Conservation (phyloP, 2,113 vertebrate genomes). For the Glaucidium brasilianum region DNA sequence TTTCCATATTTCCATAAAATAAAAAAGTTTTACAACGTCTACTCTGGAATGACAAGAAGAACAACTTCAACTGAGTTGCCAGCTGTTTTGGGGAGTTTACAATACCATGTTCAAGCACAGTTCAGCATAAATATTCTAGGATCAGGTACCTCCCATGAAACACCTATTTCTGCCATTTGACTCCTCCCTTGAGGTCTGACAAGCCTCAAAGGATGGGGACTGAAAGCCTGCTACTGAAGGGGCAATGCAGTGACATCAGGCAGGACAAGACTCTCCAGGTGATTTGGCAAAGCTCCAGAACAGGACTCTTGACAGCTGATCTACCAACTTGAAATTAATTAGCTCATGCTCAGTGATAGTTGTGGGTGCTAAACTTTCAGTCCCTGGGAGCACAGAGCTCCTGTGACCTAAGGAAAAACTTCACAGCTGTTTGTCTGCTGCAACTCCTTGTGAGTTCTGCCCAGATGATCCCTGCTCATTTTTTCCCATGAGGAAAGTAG, state of each 20-base stretch:
- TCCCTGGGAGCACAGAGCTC: background rate
- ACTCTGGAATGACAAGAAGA: background rate
- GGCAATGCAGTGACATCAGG: background rate
- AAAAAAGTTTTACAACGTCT: background rate
- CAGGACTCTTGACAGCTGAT: background rate
- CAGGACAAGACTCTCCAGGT: background rate
- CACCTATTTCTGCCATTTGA: background rate
- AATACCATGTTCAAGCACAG: background rate
- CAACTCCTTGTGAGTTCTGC: background rate
- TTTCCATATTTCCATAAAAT: background rate
- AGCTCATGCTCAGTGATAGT: background rate
- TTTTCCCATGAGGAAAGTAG: background rate
- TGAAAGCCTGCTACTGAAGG: background rate
- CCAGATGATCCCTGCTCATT: background rate
- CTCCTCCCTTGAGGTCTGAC: background rate
- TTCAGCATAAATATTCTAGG: background rate
- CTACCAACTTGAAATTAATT: background rate
- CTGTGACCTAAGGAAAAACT: background rate
- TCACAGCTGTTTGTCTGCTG: accelerated
- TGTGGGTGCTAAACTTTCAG: background rate
- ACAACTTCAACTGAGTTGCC: background rate
- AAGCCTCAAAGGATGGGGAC: background rate
- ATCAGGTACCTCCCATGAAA: background rate
- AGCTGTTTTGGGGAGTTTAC: background rate
- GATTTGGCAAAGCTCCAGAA: background rate